Conservation (phyloP, 2,113 vertebrate species). For the Phylloscopus whistleri region DNA sequence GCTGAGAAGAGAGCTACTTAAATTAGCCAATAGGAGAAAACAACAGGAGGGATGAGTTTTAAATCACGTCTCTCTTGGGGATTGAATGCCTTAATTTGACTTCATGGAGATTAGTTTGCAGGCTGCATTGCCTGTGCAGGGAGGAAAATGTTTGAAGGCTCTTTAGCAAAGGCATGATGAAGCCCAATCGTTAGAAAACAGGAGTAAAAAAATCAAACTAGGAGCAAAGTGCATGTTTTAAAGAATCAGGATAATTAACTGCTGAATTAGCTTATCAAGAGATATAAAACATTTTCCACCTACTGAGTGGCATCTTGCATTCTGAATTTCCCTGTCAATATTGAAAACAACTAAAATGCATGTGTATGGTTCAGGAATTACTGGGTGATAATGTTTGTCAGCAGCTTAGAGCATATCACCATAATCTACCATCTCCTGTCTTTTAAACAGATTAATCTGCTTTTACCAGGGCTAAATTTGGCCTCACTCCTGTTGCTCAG, state of each 20-base stretch:
- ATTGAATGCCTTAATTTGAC: constrained; percentile 58
- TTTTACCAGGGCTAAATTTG: constrained; percentile 10
- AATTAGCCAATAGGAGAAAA: constrained; percentile 63
- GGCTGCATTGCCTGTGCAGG: constrained; percentile 25
- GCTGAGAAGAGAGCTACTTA: constrained; percentile 57
- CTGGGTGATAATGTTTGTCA: constrained; percentile 1
- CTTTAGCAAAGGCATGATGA: constrained; percentile 37
- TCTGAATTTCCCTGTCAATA: background rate
- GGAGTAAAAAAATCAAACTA: background rate
- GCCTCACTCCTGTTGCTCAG: background rate
- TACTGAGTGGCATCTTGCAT: background rate
- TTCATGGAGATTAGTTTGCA: constrained; percentile 64
- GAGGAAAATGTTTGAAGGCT: constrained; percentile 51
- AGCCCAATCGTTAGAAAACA: background rate
- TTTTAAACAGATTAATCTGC: constrained; percentile 29
- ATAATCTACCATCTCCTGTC: background rate
- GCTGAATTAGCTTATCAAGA: constrained; percentile 23
- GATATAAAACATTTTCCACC: constrained; percentile 1
- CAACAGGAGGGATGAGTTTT: constrained; percentile 60
- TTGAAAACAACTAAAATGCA: background rate
- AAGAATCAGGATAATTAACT: constrained; percentile 46
- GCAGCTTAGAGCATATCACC: background rate
- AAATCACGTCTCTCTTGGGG: constrained; percentile 38
- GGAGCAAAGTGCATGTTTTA: constrained; percentile 17
- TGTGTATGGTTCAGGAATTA: background rate